Evolutionary conservation across 2,888 invertebrate species (phyloP).

Genomic region (Tipula vernalis): DNA sequence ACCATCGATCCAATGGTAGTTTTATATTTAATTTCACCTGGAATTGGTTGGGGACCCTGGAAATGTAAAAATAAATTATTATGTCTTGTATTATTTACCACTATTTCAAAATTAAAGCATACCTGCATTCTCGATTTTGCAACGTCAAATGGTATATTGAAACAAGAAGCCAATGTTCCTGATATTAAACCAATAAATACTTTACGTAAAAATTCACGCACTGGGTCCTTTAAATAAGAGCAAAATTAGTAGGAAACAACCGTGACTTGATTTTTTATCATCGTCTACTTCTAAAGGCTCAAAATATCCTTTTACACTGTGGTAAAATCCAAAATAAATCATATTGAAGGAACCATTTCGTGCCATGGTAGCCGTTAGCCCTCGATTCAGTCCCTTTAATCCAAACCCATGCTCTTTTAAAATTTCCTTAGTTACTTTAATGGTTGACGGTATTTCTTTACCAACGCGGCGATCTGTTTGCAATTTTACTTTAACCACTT

Average conservation of each 20-base stretch:
- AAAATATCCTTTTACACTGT: constrained; percentile 67
- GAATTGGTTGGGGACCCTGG: constrained; percentile 63
- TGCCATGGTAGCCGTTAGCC: constrained; percentile 76
- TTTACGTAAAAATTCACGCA: constrained; percentile 59
- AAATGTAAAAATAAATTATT: not conserved
- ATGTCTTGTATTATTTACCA: not conserved
- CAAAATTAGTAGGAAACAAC: not conserved
- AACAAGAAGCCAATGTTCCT: constrained; percentile 72
- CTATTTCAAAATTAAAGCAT: not conserved
- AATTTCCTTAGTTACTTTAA: constrained; percentile 68
- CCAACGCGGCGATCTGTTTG: constrained; percentile 58
- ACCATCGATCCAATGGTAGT: constrained; percentile 60
- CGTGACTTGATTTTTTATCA: not conserved
- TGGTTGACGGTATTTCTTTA: constrained; percentile 58
- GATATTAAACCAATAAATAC: constrained; percentile 75
- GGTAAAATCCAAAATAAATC: constrained; percentile 92
- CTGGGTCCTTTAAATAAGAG: constrained; percentile 40
- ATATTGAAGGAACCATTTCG: constrained; percentile 87
- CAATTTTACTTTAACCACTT: constrained; percentile 87
- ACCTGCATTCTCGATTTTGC: constrained; percentile 86
- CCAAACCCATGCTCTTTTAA: constrained; percentile 66
- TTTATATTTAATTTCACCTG: constrained; percentile 62
- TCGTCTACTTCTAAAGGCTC: constrained; percentile 48
- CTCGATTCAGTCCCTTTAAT: constrained; percentile 69
- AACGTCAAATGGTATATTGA: constrained; percentile 93